Base-by-base conservation (phyloP, 2,797 vertebrate genomes). In the Neopelma chrysocephalum region DNA sequence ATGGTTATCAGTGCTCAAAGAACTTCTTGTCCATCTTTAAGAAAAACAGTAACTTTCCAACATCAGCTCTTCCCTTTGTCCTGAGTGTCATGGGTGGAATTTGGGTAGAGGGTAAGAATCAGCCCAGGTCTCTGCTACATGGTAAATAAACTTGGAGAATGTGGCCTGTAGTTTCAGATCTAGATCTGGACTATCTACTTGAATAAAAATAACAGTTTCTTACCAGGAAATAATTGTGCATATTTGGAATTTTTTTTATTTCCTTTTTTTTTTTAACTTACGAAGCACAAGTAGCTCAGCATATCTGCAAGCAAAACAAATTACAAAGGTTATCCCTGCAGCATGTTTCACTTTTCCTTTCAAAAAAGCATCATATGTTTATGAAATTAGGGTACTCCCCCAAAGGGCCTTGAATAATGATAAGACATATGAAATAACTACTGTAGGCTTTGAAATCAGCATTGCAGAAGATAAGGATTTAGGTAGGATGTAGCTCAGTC, bases 291-390 rank as follows among this genome's bases (percentile, higher is more conserved):
- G 57, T 40, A 69, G 23, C n/a, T 90, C 38, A 88, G 51, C 54
- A 36, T 81, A 94, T 88, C 51, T 88, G 38, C 77, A 93, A 96
- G 89, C 62, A 96, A 95, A 96, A 89, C 62, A 94, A 91, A 94
- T 94, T 92, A 89, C 43, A 82, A 90, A 96, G 53, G 9, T 82
- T 93, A 8, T 25, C 81, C 84, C 82, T 84, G 80, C 73, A 93
- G 87, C 73, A 32, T 16, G 11, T 86, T 94, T 81, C 82, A 89
- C 25, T 96, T 94, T 91, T 84, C 47, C 76, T 58, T 88, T 92
- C 53, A 81, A 78, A 90, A 92, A 85, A 75, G 15, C n/a, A 88
- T 83, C 81, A 89, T 77, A 81, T 94, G 70, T 88, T 88, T 96
- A 91, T 22, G 6, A 90, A 91, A 94, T 96, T 93, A 91, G 47